phyloP scores from a whole-genome alignment of 2,888 invertebrate genomes.

The Dexiosoma caninum region DNA sequence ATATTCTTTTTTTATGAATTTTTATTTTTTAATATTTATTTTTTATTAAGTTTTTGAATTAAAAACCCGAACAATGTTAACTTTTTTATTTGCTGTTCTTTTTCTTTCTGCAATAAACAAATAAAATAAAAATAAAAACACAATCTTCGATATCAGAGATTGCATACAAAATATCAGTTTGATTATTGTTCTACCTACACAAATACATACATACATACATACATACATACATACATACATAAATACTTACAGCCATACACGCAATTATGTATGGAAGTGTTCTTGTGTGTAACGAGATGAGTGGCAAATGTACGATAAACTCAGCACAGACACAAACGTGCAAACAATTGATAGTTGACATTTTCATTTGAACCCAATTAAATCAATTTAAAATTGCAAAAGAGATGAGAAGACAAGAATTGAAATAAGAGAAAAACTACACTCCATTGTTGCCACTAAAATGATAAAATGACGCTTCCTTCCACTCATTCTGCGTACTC shows the following conservation, averaged over 20 bases:
- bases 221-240: background rate
- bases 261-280: background rate
- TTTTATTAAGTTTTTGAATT: too few species aligned
- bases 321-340: constrained; percentile 11
- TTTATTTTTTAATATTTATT: too few species aligned
- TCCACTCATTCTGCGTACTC: background rate
- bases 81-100: too few species aligned
- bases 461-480: constrained; percentile 42
- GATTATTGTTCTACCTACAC: constrained; percentile 13
- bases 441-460: constrained; percentile 48
- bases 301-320: background rate
- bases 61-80: background rate
- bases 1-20: too few species aligned
- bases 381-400: constrained; percentile 66
- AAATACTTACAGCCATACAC: background rate
- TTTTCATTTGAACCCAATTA: constrained; percentile 75
- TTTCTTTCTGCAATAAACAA: background rate
- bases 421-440: background rate
- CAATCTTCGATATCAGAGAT: background rate
- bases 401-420: constrained; percentile 24
- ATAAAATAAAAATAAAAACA: too few species aligned
- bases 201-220: too few species aligned
- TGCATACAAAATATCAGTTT: constrained; percentile 29
- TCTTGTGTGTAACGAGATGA: background rate
- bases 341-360: constrained; percentile 70